Evolutionary conservation across 37 sponge, comb jelly and placozoan genomes (phyloP).

Genomic region (Hexactinellida sp.): DNA sequence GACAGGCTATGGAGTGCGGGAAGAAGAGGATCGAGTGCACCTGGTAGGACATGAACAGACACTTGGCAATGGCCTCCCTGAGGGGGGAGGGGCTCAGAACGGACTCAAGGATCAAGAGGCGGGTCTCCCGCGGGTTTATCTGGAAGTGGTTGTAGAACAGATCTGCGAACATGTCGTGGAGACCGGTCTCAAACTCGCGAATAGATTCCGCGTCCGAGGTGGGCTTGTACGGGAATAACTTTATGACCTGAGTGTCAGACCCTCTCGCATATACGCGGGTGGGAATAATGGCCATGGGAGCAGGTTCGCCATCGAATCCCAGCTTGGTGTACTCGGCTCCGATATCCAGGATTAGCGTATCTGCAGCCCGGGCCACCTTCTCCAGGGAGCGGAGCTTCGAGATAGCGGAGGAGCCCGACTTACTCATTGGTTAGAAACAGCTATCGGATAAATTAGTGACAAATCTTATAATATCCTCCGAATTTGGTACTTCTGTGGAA

Average conservation of each 20-base stretch:
- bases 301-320: background rate
- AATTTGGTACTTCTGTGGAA: no score
- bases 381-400: background rate
- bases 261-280: background rate
- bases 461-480: no score
- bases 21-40: slow-evolving; percentile 16
- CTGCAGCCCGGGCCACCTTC: background rate
- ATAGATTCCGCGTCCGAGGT: background rate
- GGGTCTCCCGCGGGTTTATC: background rate
- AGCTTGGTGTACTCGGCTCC: background rate
- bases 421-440: no score
- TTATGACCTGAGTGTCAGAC: background rate
- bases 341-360: background rate
- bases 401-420: background rate
- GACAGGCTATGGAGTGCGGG: slow-evolving; percentile 1
- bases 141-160: background rate
- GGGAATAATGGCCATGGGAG: background rate
- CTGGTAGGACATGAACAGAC: background rate
- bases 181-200: background rate
- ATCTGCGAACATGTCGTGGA: background rate
- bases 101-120: background rate
- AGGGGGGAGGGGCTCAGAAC: background rate
- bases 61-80: background rate
- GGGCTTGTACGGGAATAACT: background rate
- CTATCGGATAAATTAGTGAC: no score